phyloP scores from a whole-genome alignment of 2,888 invertebrate species.

The Erebia palarica region DNA sequence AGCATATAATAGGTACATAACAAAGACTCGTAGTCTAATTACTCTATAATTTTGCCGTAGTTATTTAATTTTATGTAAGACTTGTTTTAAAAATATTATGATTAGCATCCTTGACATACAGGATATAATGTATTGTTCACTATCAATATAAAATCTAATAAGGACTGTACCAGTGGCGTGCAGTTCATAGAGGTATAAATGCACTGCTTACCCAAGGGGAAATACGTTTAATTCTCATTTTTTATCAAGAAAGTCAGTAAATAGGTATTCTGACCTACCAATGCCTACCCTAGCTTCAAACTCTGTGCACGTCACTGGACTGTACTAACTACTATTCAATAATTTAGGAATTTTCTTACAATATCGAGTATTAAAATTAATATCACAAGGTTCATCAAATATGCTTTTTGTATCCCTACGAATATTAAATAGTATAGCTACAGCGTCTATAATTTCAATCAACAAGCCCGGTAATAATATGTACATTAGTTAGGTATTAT shows the following conservation, averaged over 20 bases:
- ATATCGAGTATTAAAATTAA: neutral
- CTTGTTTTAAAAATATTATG: neutral
- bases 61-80: neutral
- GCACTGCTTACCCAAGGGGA: no score
- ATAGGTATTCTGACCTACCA: no score
- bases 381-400: neutral
- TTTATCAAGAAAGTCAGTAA: no score
- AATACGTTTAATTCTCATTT: no score
- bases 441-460: neutral
- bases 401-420: neutral
- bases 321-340: neutral
- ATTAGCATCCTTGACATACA: conserved; percentile 1
- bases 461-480: neutral
- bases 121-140: neutral
- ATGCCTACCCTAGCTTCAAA: no score
- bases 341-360: conserved; percentile 1
- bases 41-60: neutral
- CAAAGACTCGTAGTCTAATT: neutral
- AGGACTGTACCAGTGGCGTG: no score
- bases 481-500: neutral
- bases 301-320: no score
- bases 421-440: neutral
- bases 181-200: no score
- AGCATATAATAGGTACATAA: neutral
- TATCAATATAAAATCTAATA: neutral